These are phyloP conservation scores for Nebria ingens DNA, from an alignment of 1,140 invertebrate genomes.

Conservation along the genomic window DNA sequence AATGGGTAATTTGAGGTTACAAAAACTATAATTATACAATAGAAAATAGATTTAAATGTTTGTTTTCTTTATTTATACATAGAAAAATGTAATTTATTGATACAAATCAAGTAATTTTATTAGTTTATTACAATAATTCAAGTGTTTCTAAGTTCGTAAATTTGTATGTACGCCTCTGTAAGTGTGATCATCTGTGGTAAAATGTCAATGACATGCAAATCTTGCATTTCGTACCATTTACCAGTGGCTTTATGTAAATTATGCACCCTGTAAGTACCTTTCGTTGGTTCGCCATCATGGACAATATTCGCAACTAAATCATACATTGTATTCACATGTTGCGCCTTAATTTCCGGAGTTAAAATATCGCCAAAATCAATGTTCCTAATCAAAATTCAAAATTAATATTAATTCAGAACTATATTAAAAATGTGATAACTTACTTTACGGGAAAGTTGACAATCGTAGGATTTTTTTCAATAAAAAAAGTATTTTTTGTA, in stretches of 20 bases:
- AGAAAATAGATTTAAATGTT: no score
- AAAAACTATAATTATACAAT: no score
- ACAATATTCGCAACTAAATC: constrained; percentile 97
- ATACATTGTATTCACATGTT: constrained; percentile 75
- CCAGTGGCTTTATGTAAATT: constrained; percentile 87
- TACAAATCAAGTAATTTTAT: no score
- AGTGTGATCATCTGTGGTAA: constrained; percentile 99
- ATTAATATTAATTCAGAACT: constrained; percentile 16
- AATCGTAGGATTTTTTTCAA: constrained; percentile 99
- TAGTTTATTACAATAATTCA: no score
- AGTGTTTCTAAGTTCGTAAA: constrained; percentile 45
- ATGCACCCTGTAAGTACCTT: constrained; percentile 92
- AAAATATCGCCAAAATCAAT: constrained; percentile 97
- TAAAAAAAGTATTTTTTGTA: constrained; percentile 97
- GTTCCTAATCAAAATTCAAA: constrained; percentile 52
- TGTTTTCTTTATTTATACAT: no score
- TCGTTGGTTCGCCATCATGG: constrained; percentile 91
- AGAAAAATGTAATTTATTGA: no score
- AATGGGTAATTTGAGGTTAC: no score
- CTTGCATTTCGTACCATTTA: constrained; percentile 93
- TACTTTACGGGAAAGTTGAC: constrained; percentile 99
- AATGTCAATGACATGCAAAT: constrained; percentile 96
- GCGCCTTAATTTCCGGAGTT: constrained; percentile 68
- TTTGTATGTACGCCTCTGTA: constrained; percentile 97
- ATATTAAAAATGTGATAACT: constrained; percentile 36